phyloP scores from a whole-genome alignment of 2,797 vertebrate genomes.

The Syngnathus rostellatus region DNA sequence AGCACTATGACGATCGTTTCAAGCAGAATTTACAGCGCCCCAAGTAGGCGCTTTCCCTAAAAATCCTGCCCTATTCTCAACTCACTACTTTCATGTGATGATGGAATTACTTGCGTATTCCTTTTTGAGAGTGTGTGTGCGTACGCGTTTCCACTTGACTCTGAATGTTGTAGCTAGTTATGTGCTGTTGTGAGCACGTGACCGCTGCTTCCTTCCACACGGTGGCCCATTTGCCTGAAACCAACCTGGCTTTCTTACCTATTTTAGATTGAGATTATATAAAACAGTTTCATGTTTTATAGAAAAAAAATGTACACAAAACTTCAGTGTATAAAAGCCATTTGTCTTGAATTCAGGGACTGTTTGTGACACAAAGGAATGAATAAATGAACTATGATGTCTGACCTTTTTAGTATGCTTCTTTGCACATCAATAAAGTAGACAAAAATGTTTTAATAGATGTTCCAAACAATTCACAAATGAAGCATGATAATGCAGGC shows the following conservation, averaged over 20 bases:
- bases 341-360: slow-evolving; percentile 70
- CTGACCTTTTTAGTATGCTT: slow-evolving; percentile 7
- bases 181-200: neutral
- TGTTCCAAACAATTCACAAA: neutral
- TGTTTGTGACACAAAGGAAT: slow-evolving; percentile 63
- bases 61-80: neutral
- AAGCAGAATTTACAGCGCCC: slow-evolving; percentile 6
- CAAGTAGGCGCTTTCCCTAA: too few species aligned
- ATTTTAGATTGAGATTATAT: slow-evolving; percentile 57
- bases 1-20: slow-evolving; percentile 5
- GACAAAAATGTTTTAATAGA: neutral
- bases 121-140: neutral
- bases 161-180: slow-evolving; percentile 1
- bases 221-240: slow-evolving; percentile 34
- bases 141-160: neutral
- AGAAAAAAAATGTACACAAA: slow-evolving; percentile 46
- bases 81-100: neutral
- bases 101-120: neutral
- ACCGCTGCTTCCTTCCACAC: slow-evolving; percentile 35
- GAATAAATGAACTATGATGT: slow-evolving; percentile 55
- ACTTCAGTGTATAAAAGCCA: slow-evolving; percentile 51
- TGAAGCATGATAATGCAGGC: neutral
- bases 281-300: slow-evolving; percentile 44
- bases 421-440: neutral
- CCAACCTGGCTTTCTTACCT: slow-evolving; percentile 56